Percentiles rank a stretch among this genome's conserved stretches.
phyloP scores from a whole-genome alignment of 2,888 invertebrate genomes.

The Plusia festucae region DNA sequence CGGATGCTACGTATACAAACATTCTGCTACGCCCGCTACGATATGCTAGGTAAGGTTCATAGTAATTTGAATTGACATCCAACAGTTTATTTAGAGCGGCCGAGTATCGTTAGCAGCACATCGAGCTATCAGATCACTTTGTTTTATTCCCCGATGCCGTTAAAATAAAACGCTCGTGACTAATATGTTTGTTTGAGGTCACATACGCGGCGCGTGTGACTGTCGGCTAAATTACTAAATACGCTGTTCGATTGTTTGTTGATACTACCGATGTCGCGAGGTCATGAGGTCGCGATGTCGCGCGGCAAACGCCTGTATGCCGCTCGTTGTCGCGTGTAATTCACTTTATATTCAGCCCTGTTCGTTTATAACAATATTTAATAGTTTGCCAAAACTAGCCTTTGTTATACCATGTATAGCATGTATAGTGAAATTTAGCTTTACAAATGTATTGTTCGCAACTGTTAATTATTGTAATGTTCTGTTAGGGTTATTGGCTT shows the following conservation, averaged over 20 bases:
- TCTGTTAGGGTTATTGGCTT: conserved; percentile 13
- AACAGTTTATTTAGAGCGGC: no score
- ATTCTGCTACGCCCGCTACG: background rate
- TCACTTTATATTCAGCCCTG: conserved; percentile 42
- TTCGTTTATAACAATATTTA: conserved; percentile 38
- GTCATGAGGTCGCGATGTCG: conserved; percentile 27
- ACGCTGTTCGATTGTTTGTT: conserved; percentile 52
- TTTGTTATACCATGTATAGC: conserved; percentile 42
- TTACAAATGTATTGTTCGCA: conserved; percentile 18
- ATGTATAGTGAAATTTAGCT: conserved; percentile 23
- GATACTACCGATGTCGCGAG: conserved; percentile 14
- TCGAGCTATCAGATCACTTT: conserved; percentile 20
- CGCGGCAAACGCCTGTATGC: conserved; percentile 21
- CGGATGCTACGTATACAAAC: background rate
- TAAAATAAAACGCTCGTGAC: conserved; percentile 40
- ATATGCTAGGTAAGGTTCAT: background rate
- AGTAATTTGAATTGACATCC: no score
- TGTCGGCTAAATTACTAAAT: conserved; percentile 52
- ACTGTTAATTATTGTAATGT: background rate
- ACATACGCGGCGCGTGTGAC: conserved; percentile 32
- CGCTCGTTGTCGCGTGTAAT: conserved; percentile 25
- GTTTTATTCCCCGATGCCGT: conserved; percentile 34
- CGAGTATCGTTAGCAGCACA: background rate
- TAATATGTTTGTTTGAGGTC: conserved; percentile 41
- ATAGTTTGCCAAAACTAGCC: conserved; percentile 41